Conservation (phyloP, 2,888 invertebrate genomes). For the Arctia plantaginis region DNA sequence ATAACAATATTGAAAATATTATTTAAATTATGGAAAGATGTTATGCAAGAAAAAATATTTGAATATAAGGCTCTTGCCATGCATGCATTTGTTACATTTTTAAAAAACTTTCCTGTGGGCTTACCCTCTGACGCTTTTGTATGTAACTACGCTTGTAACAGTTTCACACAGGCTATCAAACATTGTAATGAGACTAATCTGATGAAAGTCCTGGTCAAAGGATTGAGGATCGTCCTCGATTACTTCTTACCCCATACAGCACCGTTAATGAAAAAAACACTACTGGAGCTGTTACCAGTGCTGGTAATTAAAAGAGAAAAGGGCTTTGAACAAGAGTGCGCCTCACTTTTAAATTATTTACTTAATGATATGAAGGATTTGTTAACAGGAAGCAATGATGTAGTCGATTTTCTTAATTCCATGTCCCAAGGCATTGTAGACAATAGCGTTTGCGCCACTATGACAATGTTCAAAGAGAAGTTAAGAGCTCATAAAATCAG, state of each 20-base stretch:
- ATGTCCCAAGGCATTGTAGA: constrained; percentile 56
- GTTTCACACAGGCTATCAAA: constrained; percentile 83
- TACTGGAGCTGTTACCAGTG: constrained; percentile 84
- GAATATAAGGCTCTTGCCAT: constrained; percentile 85
- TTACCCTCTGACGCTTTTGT: constrained; percentile 83
- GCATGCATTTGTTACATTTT: constrained; percentile 85
- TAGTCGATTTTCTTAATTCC: constrained; percentile 65
- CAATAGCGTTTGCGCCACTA: constrained; percentile 49
- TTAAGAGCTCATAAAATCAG: constrained; percentile 64
- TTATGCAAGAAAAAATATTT: constrained; percentile 76
- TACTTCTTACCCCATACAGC: constrained; percentile 75
- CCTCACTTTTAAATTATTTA: constrained; percentile 82
- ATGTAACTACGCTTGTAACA: constrained; percentile 85
- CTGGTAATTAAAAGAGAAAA: constrained; percentile 79
- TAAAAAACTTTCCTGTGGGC: constrained; percentile 74
- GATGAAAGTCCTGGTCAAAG: constrained; percentile 68
- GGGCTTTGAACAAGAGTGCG: constrained; percentile 64
- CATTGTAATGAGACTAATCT: constrained; percentile 63
- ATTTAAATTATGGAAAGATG: constrained; percentile 78
- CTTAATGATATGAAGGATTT: constrained; percentile 79
- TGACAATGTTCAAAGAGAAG: constrained; percentile 62
- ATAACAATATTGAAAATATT: constrained; percentile 84
- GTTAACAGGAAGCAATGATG: constrained; percentile 79
- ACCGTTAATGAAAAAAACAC: constrained; percentile 75
- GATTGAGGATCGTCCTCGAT: constrained; percentile 75